These are phyloP conservation scores for Apis florea DNA, from an alignment of 1,140 invertebrate species.

Conservation along the genomic window DNA sequence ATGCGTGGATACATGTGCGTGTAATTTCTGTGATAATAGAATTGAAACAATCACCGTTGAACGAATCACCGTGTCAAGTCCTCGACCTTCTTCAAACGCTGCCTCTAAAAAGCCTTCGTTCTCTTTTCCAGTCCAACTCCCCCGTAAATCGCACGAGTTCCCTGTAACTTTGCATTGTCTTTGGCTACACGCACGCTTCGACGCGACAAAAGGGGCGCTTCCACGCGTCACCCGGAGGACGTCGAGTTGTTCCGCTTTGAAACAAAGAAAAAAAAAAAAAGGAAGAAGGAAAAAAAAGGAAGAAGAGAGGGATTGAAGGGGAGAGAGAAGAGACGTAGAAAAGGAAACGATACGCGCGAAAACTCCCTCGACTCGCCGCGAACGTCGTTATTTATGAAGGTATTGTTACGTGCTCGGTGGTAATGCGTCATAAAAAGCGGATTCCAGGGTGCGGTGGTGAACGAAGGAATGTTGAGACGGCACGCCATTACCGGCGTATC, in stretches of 20 bases:
- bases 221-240: background rate
- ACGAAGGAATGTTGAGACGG: conserved; percentile 25
- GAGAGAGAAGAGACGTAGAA: background rate
- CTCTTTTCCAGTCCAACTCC: background rate
- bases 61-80: no score
- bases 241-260: conserved; percentile 7
- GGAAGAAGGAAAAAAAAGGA: background rate
- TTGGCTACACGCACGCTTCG: background rate
- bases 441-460: conserved; percentile 4
- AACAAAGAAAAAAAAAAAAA: background rate
- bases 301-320: background rate
- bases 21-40: no score
- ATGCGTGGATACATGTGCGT: no score
- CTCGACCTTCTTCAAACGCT: background rate
- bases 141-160: background rate
- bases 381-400: conserved; percentile 45
- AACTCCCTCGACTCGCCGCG: background rate
- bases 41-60: no score
- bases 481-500: conserved; percentile 32
- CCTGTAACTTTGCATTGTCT: background rate
- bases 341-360: conserved; percentile 12
- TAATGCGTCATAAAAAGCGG: conserved; percentile 46
- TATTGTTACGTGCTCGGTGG: conserved; percentile 43
- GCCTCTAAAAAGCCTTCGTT: background rate
- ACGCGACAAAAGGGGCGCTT: background rate